Evolutionary conservation across 2,888 invertebrate genomes (phyloP).

Genomic region (Vanessa cardui): DNA sequence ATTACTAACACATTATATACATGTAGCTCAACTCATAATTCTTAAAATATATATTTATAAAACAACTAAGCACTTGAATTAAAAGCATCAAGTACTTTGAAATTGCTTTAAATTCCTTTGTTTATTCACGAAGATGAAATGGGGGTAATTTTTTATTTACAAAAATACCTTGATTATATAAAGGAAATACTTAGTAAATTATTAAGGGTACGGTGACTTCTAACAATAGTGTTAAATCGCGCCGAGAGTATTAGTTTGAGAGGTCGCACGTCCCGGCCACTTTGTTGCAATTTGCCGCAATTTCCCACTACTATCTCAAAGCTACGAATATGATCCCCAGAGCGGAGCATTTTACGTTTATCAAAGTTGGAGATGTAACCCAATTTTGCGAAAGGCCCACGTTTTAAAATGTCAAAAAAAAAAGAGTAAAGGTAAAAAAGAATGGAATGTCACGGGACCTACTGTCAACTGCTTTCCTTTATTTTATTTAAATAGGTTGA

Average conservation of each 20-base stretch:
- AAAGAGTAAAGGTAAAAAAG: not conserved
- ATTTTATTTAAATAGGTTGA: not conserved
- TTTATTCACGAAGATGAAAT: too few relatives aligned
- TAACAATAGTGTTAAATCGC: conserved; percentile 62
- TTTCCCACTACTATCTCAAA: conserved; percentile 53
- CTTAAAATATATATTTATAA: not conserved
- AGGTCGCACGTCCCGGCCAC: conserved; percentile 54
- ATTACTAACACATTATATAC: not conserved
- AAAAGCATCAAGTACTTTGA: too few relatives aligned
- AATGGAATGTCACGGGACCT: not conserved
- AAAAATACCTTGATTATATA: conserved; percentile 45
- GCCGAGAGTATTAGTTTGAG: conserved; percentile 58
- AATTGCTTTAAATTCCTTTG: too few relatives aligned
- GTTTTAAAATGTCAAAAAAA: not conserved
- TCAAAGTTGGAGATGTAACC: conserved; percentile 23
- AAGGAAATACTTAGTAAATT: conserved; percentile 53
- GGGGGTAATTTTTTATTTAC: too few relatives aligned
- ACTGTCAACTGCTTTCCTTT: not conserved
- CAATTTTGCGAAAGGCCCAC: not conserved
- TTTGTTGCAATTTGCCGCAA: conserved; percentile 68
- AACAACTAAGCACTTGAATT: not conserved
- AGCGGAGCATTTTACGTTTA: conserved; percentile 28
- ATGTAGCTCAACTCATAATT: too few relatives aligned
- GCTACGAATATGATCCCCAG: conserved; percentile 40
- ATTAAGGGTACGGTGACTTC: conserved; percentile 43